Base-by-base conservation (phyloP, 2,888 invertebrate genomes). In the Lasioglossum villosulum region DNA sequence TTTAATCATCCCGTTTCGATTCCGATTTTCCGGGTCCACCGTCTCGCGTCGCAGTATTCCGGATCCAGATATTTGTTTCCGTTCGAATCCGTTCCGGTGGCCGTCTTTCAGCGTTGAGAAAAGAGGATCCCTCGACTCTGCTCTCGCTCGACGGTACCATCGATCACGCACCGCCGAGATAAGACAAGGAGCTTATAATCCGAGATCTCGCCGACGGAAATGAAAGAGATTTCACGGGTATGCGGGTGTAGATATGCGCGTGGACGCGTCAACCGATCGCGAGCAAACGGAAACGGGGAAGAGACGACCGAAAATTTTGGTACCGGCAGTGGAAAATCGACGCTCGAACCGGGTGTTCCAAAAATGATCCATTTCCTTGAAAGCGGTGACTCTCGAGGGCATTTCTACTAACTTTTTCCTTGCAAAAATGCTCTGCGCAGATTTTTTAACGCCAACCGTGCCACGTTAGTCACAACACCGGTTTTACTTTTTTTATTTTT, bases 161-260 rank as follows among this genome's bases (percentile, higher is more conserved):
- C 90, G 84, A 90, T 90, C 90, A 90, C 88, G 82, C 90, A 88
- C 82, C 84, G 82, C 73, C 83, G 83, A 87, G 87, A 88, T 90
- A 83, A 83, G 85, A 90, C 90, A 88, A 90, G 86, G 86, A 88
- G 86, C 83, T 80, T 77, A 83, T 90, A 88, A 90, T 90, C 88
- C 84, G 90, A 87, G 88, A 87, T 86, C 73, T 72, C 80, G 71
- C 68, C 77, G 84, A 72, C 63, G 48, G 73, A 79, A 66, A 59
- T 30, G 83, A 73, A 56, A 63, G 75, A 78, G 78, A 48, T 56
- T 71, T 52, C 12, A 66, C 27, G 74, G 14, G 34, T 27, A 71
- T 14, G 63, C 27, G 63, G 10, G 56, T 3, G 56, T 23, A 10
- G 45, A 45, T 42, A 27, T 10, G 68, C 19, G 48, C 48, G 48